Conservation (phyloP, 2,113 vertebrate species). For the Eurystomus gularis region DNA sequence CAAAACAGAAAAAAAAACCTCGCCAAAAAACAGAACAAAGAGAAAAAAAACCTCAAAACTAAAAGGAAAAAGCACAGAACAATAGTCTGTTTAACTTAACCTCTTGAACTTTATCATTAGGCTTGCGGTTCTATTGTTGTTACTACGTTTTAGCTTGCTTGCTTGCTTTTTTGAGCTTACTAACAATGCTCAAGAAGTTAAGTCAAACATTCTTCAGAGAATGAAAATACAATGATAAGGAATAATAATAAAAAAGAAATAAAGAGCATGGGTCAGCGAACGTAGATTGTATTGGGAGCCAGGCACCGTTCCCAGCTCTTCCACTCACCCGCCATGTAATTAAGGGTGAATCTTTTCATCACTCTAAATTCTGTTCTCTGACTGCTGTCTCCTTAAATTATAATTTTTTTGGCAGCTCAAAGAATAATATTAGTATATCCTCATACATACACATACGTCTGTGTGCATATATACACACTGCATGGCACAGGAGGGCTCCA, state of each 20-base stretch:
- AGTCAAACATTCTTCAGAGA: not conserved
- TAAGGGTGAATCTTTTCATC: conserved; percentile 11
- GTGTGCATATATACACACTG: not conserved
- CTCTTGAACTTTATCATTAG: conserved; percentile 31
- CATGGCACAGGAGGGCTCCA: not conserved
- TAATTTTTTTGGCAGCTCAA: not conserved
- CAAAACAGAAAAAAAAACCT: not conserved
- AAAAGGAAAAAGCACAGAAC: not conserved
- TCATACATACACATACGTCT: not conserved
- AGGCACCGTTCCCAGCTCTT: not conserved
- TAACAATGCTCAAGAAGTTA: conserved; percentile 1
- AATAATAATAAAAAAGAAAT: not conserved
- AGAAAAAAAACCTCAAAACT: not conserved
- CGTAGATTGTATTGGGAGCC: not conserved
- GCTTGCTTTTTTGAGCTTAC: not conserved
- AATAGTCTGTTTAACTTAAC: conserved; percentile 14
- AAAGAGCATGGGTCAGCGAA: not conserved
- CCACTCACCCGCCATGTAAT: not conserved
- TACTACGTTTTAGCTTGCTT: not conserved
- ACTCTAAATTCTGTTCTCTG: not conserved
- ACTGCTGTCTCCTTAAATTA: not conserved
- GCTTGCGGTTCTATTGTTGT: conserved; percentile 14
- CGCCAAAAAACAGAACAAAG: not conserved
- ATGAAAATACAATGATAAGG: not conserved
- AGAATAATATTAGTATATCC: conserved; percentile 9